A percentile compares a stretch with the other conserved stretches of the same genome.
phyloP scores from a whole-genome alignment of 2,797 vertebrate species.

The Neomorphus geoffroyi region DNA sequence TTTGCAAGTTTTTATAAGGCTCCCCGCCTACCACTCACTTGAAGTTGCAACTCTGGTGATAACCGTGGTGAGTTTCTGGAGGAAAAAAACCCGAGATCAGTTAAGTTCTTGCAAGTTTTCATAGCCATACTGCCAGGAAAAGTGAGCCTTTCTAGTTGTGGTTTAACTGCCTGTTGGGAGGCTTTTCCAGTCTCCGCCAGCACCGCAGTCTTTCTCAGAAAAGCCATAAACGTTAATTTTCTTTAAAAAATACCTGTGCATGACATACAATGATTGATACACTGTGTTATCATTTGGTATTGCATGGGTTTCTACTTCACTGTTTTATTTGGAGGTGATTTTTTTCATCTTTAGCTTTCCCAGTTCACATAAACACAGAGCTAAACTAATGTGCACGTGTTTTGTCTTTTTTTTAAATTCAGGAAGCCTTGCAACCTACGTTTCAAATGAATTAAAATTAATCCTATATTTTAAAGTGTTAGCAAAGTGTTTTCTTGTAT shows the following conservation, averaged over 20 bases:
- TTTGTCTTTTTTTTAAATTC: not conserved
- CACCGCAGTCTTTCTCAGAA: not conserved
- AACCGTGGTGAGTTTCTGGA: not conserved
- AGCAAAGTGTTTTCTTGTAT: not conserved
- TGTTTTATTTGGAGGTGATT: no score
- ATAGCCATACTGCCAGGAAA: not conserved
- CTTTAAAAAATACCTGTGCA: fast-evolving
- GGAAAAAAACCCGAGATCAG: no score
- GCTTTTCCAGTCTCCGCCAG: not conserved
- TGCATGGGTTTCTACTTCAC: not conserved
- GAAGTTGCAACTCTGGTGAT: no score
- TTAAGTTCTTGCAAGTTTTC: not conserved
- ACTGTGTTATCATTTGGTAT: fast-evolving
- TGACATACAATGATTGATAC: not conserved
- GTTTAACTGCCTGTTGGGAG: not conserved
- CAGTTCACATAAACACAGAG: fast-evolving
- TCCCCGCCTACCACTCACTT: no score
- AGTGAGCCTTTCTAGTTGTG: not conserved
- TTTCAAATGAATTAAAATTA: not conserved
- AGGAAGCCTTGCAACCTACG: no score
- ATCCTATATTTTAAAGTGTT: not conserved
- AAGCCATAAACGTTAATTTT: not conserved
- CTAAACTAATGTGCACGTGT: fast-evolving
- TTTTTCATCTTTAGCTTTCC: not conserved
- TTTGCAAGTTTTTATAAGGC: no score